Evolutionary conservation across 1,140 invertebrate genomes (phyloP), one percentile per base, ranked within the genome.

Genomic region (Chymomyza costata): DNA sequence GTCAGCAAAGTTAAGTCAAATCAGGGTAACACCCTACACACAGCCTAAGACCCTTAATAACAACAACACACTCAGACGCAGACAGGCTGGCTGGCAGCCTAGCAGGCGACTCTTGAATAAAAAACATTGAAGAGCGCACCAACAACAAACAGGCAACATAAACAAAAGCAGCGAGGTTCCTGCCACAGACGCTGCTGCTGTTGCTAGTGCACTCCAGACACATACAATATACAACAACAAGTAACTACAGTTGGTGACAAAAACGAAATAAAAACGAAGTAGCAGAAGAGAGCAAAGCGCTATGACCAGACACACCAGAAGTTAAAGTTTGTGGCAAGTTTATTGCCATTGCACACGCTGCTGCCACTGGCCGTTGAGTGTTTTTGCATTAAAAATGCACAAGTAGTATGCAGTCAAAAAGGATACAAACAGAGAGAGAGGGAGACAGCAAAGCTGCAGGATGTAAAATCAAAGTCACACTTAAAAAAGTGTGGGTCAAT

Each of bases 391-490:
- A 63, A 70, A 76, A 71, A 76, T 78, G 51, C 73, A 66, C 62
- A 78, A 71, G 51, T 63, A 46, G 21, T 25, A 25, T 3, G 21
- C 8, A 25, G 21, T 8, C 8, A 8, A 3, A 25, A 8, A 25
- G 8, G 21, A 5, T 3, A 8, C 21, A 25, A 25, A 8, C 21
- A 25, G 21, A 8, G 21, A 8, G 3, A 25, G 8, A 5, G 21
- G 21, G 3, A 25, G 21, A 5, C 3, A 8, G 8, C 21, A 8
- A 25, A 8, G 21, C 21, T 17, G 66, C 57, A 64, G 62, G 62
- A 65, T 64, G 44, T 49, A 56, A 53, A 70, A 76, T 70, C 70
- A 74, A 76, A 74, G 70, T 74, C 70, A 62, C 58, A 76, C 53
- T 61, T 66, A n/a, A n/a, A n/a, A n/a, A n/a, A n/a, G n/a, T n/a